Base-by-base conservation (phyloP, 2,797 vertebrate species). In the Poeciliopsis paucimaculata region DNA sequence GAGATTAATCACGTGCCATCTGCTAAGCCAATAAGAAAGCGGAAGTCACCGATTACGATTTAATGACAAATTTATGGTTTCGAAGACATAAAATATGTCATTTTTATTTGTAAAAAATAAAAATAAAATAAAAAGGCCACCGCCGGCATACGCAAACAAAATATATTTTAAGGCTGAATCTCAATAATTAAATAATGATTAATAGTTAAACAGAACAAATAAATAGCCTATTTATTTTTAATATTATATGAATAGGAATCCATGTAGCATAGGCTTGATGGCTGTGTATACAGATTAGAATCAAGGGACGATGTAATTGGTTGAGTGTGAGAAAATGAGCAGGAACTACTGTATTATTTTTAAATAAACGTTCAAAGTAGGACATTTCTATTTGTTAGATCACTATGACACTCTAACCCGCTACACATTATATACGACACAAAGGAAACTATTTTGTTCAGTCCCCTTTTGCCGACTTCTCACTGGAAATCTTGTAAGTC, bases 1-100 rank as follows among this genome's bases (percentile, higher is more conserved):
- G 39, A 49, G 26, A 4, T 12, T 0, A 64, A 55, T 72, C 87
- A 91, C 86, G 71, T 87, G 88, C 1, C 3, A 0, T 2, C 4
- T 3, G 18, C 2, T 78, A 3, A 51, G 16, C 85, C 80, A 86
- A 85, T 86, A 66, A 72, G 41, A 2, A 36, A 18, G 31, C 31
- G 1, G n/a, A 1, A 66, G 6, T 51, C 51, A 53, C n/a, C 1
- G 4, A 60, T 60, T 6, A 60, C 55, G 12, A 23, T 1, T 41
- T 43, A 15, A 5, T 12, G 12, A 5, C 1, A 41, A 41, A 68
- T 41, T 2, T 1, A 4, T 26, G 64, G 18, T 41, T 41, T 23
- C 28, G 18, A 62, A 39, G 6, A 66, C 20, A 39, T 39, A 20
- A 7, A 34, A 62, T 6, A 5, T 34, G 23, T 41, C 2, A 2